Base-by-base conservation (phyloP, 2,113 vertebrate genomes). In the Turnix velox region DNA sequence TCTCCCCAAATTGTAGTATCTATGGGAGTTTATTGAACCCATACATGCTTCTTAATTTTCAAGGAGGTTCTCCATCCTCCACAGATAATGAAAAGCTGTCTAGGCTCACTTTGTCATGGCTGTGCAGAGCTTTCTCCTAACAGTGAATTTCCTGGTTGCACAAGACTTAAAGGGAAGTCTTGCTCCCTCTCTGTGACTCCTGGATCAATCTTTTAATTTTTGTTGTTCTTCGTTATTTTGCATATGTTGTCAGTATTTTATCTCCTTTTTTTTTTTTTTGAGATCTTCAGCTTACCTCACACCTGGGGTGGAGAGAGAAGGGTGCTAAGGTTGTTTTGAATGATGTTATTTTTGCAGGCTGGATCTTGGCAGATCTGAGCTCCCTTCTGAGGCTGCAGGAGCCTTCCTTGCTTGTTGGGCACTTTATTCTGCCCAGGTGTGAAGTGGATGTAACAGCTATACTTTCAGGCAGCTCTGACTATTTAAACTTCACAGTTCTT, bases 381-480 rank as follows among this genome's bases (percentile, higher is more conserved):
- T 92, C 65, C 43, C 39, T 35, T 89, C 66, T 25, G 37, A 15
- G 42, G 37, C 20, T 39, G n/a, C 33, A 43, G 52, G 25, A 84
- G 28, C 77, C 42, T 91, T 33, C n/a, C 11, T 75, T 87, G 43
- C 67, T 88, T 83, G 72, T 22, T 76, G 81, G 61, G 35, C 68
- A 72, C 71, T 95, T 81, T 75, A 84, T 88, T 87, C 88, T 57
- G 81, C 61, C 42, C 55, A 88, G 67, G 87, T 95, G 83, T 66
- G 63, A 92, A 83, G n/a, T 88, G 51, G 82, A 45, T 88, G 52
- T 67, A 90, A 81, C 66, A 94, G 31, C n/a, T 15, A 15, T 0
- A 6, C 77, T 80, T 87, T 88, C 84, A 94, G 85, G 46, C 55
- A 80, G 88, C 61, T 57, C 85, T 80, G 81, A 46, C 92, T 94